phyloP scores from a whole-genome alignment of 2,797 vertebrate genomes.

The Calcarius lapponicus region DNA sequence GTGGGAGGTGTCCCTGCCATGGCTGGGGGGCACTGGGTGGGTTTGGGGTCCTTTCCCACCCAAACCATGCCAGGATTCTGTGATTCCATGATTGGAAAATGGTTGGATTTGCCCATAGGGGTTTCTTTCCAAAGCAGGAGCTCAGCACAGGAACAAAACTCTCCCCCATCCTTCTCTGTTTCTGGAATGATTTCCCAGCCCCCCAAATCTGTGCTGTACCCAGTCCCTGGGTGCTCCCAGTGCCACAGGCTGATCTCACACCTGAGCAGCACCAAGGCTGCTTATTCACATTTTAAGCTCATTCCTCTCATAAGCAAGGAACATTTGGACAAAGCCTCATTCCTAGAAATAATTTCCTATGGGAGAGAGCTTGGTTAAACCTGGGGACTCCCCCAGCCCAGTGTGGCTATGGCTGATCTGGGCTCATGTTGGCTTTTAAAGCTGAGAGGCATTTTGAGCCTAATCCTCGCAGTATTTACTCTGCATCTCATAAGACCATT shows the following conservation, averaged over 20 bases:
- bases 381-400: background rate
- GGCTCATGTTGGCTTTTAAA: background rate
- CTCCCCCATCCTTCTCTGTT: background rate
- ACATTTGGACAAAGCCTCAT: background rate
- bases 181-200: background rate
- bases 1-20: too few species aligned
- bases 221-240: accelerated
- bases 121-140: background rate
- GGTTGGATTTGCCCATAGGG: accelerated
- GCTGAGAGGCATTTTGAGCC: background rate
- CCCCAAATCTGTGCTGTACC: accelerated
- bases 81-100: background rate
- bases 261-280: background rate
- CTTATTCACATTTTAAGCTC: background rate
- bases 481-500: background rate
- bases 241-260: background rate
- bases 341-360: background rate
- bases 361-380: background rate
- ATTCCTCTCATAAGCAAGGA: background rate
- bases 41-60: too few species aligned
- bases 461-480: background rate
- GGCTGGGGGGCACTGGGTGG: too few species aligned
- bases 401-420: background rate
- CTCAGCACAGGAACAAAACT: background rate
- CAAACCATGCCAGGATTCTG: too few species aligned